These are phyloP conservation scores for Girardia tigrina DNA, from an alignment of 2,888 invertebrate genomes.

Conservation along the genomic window DNA sequence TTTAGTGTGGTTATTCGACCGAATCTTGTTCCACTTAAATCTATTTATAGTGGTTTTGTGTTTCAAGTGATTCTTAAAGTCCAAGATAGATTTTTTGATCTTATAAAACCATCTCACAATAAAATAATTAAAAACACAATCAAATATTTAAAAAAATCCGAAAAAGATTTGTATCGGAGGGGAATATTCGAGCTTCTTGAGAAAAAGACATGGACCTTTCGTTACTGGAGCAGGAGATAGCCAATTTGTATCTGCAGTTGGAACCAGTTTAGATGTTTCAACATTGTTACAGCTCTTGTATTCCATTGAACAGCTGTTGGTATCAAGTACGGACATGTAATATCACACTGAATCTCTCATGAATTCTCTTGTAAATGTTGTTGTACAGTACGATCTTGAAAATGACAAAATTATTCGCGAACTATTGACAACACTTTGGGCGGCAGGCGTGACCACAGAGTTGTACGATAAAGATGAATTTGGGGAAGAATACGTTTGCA, in stretches of 20 bases:
- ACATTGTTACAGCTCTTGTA: background rate
- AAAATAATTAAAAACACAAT: background rate
- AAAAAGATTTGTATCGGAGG: background rate
- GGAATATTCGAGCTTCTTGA: background rate
- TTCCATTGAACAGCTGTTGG: background rate
- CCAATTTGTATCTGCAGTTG: background rate
- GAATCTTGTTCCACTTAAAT: background rate
- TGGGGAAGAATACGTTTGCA: background rate
- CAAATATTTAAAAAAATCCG: background rate
- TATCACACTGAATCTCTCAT: background rate
- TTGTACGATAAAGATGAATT: constrained; percentile 8
- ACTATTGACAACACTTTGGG: background rate
- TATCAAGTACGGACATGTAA: too few relatives aligned
- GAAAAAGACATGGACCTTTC: background rate
- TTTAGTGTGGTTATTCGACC: background rate
- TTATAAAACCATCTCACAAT: background rate
- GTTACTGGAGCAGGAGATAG: background rate
- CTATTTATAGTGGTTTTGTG: background rate
- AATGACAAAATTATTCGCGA: background rate
- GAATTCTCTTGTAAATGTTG: background rate
- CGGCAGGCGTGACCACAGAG: background rate
- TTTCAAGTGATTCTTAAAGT: background rate
- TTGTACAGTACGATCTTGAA: background rate
- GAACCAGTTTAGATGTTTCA: background rate
- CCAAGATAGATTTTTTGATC: background rate